These are phyloP conservation scores for Microplitis mediator DNA, from an alignment of 1,140 invertebrate species.

Conservation along the genomic window DNA sequence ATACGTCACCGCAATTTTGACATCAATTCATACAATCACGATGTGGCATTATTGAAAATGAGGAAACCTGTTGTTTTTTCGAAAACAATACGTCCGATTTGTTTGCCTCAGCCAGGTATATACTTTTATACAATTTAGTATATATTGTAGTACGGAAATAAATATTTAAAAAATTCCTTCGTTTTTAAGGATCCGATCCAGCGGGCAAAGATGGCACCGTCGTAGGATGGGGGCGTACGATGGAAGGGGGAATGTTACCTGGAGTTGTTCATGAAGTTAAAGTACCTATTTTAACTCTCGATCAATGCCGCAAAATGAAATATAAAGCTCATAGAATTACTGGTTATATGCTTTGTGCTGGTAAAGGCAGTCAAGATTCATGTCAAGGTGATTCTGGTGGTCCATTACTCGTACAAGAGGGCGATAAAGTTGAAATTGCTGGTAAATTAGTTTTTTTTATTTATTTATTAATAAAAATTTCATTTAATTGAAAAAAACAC, in stretches of 20 bases:
- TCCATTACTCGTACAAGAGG: conserved; percentile 74
- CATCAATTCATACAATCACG: conserved; percentile 83
- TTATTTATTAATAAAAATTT: too few species aligned
- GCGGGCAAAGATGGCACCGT: conserved; percentile 76
- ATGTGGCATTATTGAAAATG: conserved; percentile 80
- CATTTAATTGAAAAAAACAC: too few species aligned
- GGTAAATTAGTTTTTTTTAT: conserved; percentile 58
- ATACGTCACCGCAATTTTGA: conserved; percentile 83
- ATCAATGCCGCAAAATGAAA: conserved; percentile 80
- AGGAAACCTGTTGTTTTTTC: conserved; percentile 77
- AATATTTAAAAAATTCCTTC: too few species aligned
- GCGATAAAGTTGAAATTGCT: conserved; percentile 76
- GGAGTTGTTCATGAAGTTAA: conserved; percentile 81
- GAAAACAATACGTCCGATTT: conserved; percentile 80
- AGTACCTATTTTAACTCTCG: conserved; percentile 80
- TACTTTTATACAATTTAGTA: not conserved
- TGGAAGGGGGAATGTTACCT: conserved; percentile 80
- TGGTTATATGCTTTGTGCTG: conserved; percentile 80
- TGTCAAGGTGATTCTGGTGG: conserved; percentile 87
- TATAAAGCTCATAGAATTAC: conserved; percentile 81
- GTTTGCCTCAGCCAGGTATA: conserved; percentile 72
- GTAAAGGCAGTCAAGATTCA: conserved; percentile 78
- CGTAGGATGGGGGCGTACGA: conserved; percentile 83
- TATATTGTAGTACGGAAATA: not conserved
- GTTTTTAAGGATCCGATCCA: conserved; percentile 67